Evolutionary conservation across 1,140 invertebrate genomes (phyloP), one percentile per base, ranked within the genome.

Genomic region (Diorhabda elongata): DNA sequence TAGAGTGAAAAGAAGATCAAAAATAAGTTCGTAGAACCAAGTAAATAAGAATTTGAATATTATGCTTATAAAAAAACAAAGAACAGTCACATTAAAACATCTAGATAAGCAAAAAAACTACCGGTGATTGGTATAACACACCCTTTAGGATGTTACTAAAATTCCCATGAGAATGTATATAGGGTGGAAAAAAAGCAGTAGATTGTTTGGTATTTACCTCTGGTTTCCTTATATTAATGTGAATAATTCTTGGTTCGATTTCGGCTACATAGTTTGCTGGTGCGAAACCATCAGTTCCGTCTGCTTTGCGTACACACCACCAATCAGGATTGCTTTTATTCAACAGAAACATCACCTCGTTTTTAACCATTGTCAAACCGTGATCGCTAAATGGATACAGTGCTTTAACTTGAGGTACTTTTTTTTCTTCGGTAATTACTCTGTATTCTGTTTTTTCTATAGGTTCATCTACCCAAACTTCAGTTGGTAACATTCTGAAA

Each of bases 251-350:
- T 0, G 94, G 93, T 72, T 96, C 95, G 59, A 98, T 89, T 82
- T 98, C 95, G 43, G 91, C 88, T 0, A 99, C 95, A 82, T 99
- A 99, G 82, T 98, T 98, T 0, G 96, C 96, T 0, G 98, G 98
- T 2, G 98, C 96, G 83, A 98, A 99, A 7, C 97, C 97, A 77
- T 98, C 96, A 1, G 89, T 87, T 0, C 96, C 92, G 77, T 95
- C 94, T 0, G 88, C 87, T 83, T 97, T 98, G 8, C 96, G 85
- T 3, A 98, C 93, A 75, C 93, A 95, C 98, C 98, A 99, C 97
- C 98, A 99, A 81, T 99, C 98, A 2, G 90, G 87, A 81, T 98
- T 99, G 2, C 95, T 98, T 83, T 97, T 97, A 76, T 92, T 95
- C 60, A 98, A 84, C 2, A 99, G 83, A 75, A 97, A 91, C 92